Evolutionary conservation across 1,140 invertebrate species (phyloP), one percentile per base, ranked within the genome.

Genomic region (Ceratina japonica): DNA sequence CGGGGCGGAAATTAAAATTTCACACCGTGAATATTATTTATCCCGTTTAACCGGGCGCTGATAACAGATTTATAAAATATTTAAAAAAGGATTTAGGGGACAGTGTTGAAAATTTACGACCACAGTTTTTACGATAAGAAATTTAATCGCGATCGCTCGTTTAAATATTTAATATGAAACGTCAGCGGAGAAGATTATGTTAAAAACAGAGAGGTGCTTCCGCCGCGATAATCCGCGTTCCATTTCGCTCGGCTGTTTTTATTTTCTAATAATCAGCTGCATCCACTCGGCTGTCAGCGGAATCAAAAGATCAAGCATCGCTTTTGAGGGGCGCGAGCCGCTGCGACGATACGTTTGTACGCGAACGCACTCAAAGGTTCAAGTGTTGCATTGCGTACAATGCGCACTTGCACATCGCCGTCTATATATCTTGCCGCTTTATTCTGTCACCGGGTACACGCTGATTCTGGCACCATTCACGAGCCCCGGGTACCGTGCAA

Each of bases 301-400:
- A 82, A 87, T 85, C 85, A 87, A 87, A 87, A 75, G 68, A 68
- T 75, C 76, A 81, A 81, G 82, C 79, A 44, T 81, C 81, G 51
- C 75, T 78, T 75, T 78, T 72, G 68, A 78, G 18, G 49, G 62
- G n/a, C 58, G 44, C 24, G 74, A 70, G 59, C 79, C 51, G 76
- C 69, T 81, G 75, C 51, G 66, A 59, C 77, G 62, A 70, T 72
- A 66, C 68, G 75, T 58, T 79, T 24, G 72, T 79, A 65, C 81
- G 4, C 68, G 59, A 78, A 69, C 59, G 59, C 24, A 62, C 78
- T 77, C 82, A 85, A 83, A 81, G 84, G 81, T 79, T 82, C 74
- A 78, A 66, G 54, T 52, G 63, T 49, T 54, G 75, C 64, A 81
- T 83, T 85, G 81, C 85, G 72, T 83, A 76, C 75, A 54, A 75